Base-by-base conservation (phyloP, 2,888 invertebrate genomes). In the Orgyia antiqua region DNA sequence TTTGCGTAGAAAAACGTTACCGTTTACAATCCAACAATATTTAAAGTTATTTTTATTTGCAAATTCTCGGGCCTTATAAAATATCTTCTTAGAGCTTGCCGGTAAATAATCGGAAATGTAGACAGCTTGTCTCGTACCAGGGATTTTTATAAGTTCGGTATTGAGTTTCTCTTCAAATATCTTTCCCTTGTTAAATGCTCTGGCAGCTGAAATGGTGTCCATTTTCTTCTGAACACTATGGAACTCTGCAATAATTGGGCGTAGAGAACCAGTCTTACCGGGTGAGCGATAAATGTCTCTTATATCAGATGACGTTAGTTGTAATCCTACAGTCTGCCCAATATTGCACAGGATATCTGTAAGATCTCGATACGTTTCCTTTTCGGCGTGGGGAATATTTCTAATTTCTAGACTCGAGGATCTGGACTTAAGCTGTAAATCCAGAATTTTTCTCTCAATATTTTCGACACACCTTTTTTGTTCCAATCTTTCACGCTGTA, bases 371-470 rank as follows among this genome's bases (percentile, higher is more conserved):
- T 1, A 4, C 1, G 13, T 13, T 21, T 34, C 29, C 0, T 4
- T 12, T 9, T 20, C 5, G 8, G 7, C 26, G 7, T 10, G 10
- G 4, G 34, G 34, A 3, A 34, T 18, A 10, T 34, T 29, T 4
- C 33, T 15, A 1, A 33, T 18, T 25, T 33, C 33, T 8, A 33
- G 24, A 0, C 13, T 18, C 3, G 33, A 34, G 1, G 29, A 23
- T 10, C 34, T 13, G 1, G 26, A 23, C 6, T 17, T 29, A 1
- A 11, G 24, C 10, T 33, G 33, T 10, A 33, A 7, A 10, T 32
- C 32, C 2, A 6, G 3, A 5, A 32, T 24, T 8, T 27, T 32
- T 13, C 21, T 13, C 19, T 33, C 33, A 4, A 33, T 6, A 3
- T 4, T 25, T 13, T 28, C 24, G 2, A 33, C 25, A 8, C 25